Evolutionary conservation across 2,797 vertebrate species (phyloP).

Genomic region (Pseudochirops cupreus): DNA sequence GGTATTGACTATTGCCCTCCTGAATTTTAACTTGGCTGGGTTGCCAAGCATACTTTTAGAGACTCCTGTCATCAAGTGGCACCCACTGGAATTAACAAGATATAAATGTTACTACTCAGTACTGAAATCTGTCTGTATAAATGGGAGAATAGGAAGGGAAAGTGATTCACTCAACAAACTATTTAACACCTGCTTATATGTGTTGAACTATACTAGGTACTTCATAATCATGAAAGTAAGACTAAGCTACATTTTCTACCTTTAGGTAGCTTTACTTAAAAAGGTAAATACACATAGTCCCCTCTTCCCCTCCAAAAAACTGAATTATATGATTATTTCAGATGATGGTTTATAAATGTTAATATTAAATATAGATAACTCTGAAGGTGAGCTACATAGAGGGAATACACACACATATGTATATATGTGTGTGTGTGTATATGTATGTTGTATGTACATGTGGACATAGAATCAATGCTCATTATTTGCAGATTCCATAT

Average conservation of each 20-base stretch:
- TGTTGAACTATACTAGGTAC: neutral
- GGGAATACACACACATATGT: neutral
- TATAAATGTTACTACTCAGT: constrained; percentile 49
- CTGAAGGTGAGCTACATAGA: neutral
- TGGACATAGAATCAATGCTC: neutral
- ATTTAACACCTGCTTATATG: neutral
- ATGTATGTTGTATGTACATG: too few relatives aligned
- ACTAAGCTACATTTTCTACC: constrained; percentile 29
- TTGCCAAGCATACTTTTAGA: constrained; percentile 29
- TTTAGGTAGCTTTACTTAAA: constrained; percentile 51
- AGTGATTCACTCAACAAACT: neutral
- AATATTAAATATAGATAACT: constrained; percentile 16
- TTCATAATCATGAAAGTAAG: constrained; percentile 54
- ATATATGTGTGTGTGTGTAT: too few relatives aligned
- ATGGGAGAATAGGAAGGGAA: constrained; percentile 22
- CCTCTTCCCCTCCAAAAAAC: neutral
- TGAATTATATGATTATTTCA: constrained; percentile 16
- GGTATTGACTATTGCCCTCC: constrained; percentile 6
- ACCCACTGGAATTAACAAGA: constrained; percentile 31
- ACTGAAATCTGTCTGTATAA: constrained; percentile 42
- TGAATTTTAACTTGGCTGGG: constrained; percentile 25
- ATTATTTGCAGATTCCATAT: neutral
- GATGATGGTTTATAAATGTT: constrained; percentile 52
- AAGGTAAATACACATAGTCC: constrained; percentile 22
- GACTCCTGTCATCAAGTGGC: constrained; percentile 40